Conservation (phyloP, 1,140 invertebrate genomes). For the Penaeus chinensis region DNA sequence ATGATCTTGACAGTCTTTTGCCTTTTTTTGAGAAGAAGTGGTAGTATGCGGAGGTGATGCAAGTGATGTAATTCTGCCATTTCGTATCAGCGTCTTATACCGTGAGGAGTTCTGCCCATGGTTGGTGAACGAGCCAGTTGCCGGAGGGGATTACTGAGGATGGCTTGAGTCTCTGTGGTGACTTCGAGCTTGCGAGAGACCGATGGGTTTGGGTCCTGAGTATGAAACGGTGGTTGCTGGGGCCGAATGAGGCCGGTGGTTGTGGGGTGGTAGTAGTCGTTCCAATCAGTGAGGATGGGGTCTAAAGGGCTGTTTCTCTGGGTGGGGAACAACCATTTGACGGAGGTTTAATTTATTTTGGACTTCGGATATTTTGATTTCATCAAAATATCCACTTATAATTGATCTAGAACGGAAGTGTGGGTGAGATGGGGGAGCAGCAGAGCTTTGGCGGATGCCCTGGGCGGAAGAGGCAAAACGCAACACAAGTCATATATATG, state of each 20-base stretch:
- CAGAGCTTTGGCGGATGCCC: neutral
- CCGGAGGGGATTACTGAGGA: neutral
- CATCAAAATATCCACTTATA: conserved; percentile 12
- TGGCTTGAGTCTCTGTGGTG: neutral
- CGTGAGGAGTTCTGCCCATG: neutral
- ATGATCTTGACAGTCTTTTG: neutral
- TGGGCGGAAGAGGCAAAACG: neutral
- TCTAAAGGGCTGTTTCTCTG: neutral
- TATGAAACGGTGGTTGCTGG: neutral
- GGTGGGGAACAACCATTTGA: neutral
- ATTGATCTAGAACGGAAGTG: neutral
- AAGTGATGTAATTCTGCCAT: neutral
- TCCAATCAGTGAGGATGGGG: neutral
- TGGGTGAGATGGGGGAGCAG: neutral
- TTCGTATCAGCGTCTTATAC: neutral
- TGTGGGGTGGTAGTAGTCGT: neutral
- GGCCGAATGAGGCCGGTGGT: neutral
- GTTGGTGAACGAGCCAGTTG: neutral
- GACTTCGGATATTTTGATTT: neutral
- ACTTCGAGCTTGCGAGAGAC: neutral
- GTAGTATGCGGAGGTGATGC: neutral
- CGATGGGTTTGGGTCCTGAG: neutral
- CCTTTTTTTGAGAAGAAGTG: neutral
- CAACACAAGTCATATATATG: neutral
- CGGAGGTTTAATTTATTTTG: neutral